phyloP scores from a whole-genome alignment of 2,113 vertebrate species.

The Dromaius novaehollandiae region DNA sequence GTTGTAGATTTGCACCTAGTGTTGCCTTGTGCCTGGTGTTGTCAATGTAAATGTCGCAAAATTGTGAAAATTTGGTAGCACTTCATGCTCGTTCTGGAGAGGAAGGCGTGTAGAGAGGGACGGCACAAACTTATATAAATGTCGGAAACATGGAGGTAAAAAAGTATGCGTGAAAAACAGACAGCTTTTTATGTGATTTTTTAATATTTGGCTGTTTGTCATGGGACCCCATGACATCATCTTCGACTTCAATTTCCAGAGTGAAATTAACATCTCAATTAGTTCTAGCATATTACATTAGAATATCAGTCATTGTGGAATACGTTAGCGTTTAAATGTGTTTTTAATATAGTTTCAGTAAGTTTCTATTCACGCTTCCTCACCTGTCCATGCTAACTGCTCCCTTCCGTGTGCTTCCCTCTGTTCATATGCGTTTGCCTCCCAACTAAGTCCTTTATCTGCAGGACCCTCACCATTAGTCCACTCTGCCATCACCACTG shows the following conservation, averaged over 20 bases:
- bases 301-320: not conserved
- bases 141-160: not conserved
- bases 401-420: not conserved
- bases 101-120: not conserved
- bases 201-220: not conserved
- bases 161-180: not conserved
- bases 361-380: not conserved
- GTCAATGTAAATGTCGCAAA: not conserved
- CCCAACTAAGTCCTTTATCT: not conserved
- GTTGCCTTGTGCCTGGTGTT: not conserved
- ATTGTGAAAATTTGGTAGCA: not conserved
- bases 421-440: not conserved
- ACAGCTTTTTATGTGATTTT: not conserved
- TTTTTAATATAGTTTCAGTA: not conserved
- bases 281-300: not conserved
- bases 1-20: not conserved
- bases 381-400: not conserved
- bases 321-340: not conserved
- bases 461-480: not conserved
- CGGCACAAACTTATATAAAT: not conserved
- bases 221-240: not conserved
- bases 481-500: not conserved
- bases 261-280: not conserved
- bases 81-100: not conserved
- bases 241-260: not conserved